Base-by-base conservation (phyloP, 2,888 invertebrate species). In the Hydroisotoma schaefferi region DNA sequence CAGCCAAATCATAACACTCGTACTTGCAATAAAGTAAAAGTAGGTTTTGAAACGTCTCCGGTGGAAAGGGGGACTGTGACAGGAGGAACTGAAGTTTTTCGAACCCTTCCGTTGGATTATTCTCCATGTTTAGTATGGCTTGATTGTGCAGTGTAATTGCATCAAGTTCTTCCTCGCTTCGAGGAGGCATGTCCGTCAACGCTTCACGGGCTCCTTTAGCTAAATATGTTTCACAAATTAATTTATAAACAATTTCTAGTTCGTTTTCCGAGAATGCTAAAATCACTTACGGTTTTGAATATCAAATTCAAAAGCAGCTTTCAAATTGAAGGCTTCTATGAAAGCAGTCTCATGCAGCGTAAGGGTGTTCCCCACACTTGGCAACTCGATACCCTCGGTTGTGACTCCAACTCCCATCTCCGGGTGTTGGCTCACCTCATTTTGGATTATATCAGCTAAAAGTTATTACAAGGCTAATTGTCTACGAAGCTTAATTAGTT, bases 11-110 rank as follows among this genome's bases (percentile, higher is more conserved):
- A 75, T 88, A 97, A 76, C 95, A 94, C 78, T 97, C 97, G 77
- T 95, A 94, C 77, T 94, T 95, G 76, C 97, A 94, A 76, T 98
- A 99, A 1, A 97, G 81, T 2, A 99, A 80, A 44, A 99, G 80
- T 22, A 99, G 82, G 78, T 99, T 99, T 1, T 94, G 89, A 77
- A 99, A 97, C 0, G 99, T 97, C 81, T 99, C 98, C n/a, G 92
- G 90, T 4, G 99, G 99, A 76, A 95, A 98, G 2, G 94, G 92
- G 75, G 94, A 94, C 75, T 98, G 92, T 75, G 94, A 92, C 23
- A 99, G 81, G 20, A 99, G 81, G 78, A 97, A 99, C 75, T 93
- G 92, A 51, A 94, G 78, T 75, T 93, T 92, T 75, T 95, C 94
- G 75, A 98, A 98, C 22, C 97, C 94, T 74, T 95, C 93, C 0